Evolutionary conservation across 2,888 invertebrate species (phyloP).

Genomic region (Cephus nigrinus): DNA sequence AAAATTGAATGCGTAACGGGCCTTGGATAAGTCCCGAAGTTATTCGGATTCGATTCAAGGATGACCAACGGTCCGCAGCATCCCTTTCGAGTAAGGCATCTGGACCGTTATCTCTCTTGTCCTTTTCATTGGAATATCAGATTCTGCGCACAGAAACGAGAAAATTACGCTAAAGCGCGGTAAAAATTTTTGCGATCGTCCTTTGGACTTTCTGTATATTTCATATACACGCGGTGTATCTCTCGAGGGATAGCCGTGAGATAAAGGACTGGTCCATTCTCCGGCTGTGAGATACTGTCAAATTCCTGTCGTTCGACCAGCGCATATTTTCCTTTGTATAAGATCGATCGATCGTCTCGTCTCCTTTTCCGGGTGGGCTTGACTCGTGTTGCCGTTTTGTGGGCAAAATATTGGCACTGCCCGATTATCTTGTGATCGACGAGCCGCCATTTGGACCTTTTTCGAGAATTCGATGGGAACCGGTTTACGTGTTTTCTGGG

Average conservation of each 20-base stretch:
- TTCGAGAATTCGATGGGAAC: background rate
- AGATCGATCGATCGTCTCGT: constrained; percentile 1
- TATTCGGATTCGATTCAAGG: constrained; percentile 26
- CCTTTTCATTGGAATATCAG: constrained; percentile 47
- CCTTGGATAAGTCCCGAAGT: background rate
- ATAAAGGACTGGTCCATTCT: background rate
- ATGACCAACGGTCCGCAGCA: constrained; percentile 36
- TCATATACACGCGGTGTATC: background rate
- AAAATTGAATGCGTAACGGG: background rate
- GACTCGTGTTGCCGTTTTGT: background rate
- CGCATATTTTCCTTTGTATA: background rate
- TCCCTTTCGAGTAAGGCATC: background rate
- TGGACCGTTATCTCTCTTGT: background rate
- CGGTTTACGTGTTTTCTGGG: background rate
- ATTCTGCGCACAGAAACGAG: constrained; percentile 59
- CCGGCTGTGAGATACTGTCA: background rate
- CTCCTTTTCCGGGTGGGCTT: background rate
- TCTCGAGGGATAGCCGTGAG: background rate
- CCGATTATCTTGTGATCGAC: constrained; percentile 31
- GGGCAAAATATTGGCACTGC: constrained; percentile 35
- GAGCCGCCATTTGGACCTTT: constrained; percentile 10
- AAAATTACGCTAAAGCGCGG: constrained; percentile 59
- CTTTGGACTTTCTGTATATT: background rate
- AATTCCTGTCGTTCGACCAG: background rate
- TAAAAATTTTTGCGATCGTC: background rate